Evolutionary conservation across 2,113 vertebrate species (phyloP).

Genomic region (Alexandromys fortis): DNA sequence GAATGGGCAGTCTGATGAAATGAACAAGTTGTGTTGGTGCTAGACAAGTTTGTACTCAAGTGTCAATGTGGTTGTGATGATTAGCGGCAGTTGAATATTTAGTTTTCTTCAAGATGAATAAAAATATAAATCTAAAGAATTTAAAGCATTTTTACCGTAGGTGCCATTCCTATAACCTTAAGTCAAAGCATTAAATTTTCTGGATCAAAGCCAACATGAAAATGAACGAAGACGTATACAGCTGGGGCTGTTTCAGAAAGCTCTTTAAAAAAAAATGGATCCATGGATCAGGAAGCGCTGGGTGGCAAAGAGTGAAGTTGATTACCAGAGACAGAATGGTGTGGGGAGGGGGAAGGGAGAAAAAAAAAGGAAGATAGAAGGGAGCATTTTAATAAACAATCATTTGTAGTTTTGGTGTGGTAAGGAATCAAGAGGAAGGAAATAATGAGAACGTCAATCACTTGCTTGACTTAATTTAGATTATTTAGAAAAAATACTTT

Average conservation of each 20-base stretch:
- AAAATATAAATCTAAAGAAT: not conserved
- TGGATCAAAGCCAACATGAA: constrained; percentile 8
- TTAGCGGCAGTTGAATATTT: not conserved
- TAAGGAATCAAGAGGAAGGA: not conserved
- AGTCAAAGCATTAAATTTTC: constrained; percentile 15
- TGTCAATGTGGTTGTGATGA: not conserved
- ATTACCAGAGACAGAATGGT: not conserved
- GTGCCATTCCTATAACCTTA: not conserved
- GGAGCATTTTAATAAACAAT: not conserved
- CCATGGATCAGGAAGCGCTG: not conserved
- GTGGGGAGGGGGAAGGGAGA: not conserved
- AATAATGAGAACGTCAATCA: constrained; percentile 24
- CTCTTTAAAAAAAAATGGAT: not conserved
- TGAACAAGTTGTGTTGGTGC: not conserved
- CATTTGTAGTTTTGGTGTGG: not conserved
- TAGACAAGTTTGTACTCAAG: not conserved
- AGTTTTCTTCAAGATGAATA: not conserved
- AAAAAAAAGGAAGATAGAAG: not conserved
- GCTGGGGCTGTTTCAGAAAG: not conserved
- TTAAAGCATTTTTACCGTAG: not conserved
- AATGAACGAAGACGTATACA: not conserved
- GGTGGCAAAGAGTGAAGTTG: not conserved
- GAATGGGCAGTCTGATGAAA: not conserved
- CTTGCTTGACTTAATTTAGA: constrained; percentile 19
- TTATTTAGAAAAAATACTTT: constrained; percentile 44